Evolutionary conservation across 2,888 invertebrate species (phyloP), one percentile per base, ranked within the genome.

Genomic region (Leptinotarsa peninsularis): DNA sequence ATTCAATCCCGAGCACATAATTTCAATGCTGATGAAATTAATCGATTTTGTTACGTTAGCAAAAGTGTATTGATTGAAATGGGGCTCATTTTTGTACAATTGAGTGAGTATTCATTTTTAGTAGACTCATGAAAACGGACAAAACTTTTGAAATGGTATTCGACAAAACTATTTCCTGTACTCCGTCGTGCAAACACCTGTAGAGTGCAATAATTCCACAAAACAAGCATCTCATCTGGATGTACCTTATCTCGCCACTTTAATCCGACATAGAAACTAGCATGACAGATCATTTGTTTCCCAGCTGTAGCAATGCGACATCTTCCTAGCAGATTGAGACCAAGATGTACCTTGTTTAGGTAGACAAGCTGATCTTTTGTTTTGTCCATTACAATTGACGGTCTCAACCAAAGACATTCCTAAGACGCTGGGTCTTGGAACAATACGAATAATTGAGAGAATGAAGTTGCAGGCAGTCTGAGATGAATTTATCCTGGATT

Each of bases 301-400:
- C 54, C 66, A 66, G 66, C 70, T 71, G 49, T 49, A 49, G 49
- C 56, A 18, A 49, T 21, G 74, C 70, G 56, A 56, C 63, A 70
- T 49, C 43, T 33, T 21, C 54, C 49, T 33, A 70, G 58, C 63
- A 67, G 58, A 69, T 54, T 63, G 63, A 33, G 50, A 21, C 68
- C 68, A 66, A 76, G 74, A 66, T 72, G 68, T 73, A 52, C 66
- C 68, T 73, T 71, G 75, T 79, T 73, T 70, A 75, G 79, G 74
- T 72, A 76, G 76, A 77, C 79, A 68, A 66, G 68, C 54, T 75
- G 74, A 75, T 78, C 78, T 74, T 77, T 77, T 76, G 74, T 77
- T 66, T 73, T 66, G 67, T 76, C 76, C 76, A 77, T 79, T 79
- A 73, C 74, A 67, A 77, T 71, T 73, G 77, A 74, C 73, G 71